Conservation (phyloP, 2,797 vertebrate genomes). For the Chrysocyon brachyurus region DNA sequence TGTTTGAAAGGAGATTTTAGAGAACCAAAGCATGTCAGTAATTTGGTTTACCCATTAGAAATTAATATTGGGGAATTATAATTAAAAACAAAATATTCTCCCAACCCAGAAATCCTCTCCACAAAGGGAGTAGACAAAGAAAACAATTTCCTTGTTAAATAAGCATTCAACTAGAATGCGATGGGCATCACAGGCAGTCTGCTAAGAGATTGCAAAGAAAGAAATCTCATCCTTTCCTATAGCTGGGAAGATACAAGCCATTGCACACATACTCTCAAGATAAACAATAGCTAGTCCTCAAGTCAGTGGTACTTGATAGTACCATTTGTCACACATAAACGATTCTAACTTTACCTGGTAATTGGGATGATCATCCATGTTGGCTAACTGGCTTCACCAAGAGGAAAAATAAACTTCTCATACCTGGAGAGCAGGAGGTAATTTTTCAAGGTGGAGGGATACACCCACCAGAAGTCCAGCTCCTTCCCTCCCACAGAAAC, state of each 20-base stretch:
- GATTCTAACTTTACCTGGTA: neutral
- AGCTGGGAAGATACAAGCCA: neutral
- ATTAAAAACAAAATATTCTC: neutral
- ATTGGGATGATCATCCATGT: neutral
- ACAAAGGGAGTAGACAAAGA: neutral
- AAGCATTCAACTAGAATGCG: neutral
- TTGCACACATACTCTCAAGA: neutral
- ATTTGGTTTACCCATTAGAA: neutral
- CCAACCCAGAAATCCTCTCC: neutral
- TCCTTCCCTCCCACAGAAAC: neutral
- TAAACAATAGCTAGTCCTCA: neutral
- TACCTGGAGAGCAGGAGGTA: neutral
- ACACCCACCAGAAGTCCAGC: neutral
- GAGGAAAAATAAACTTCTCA: neutral
- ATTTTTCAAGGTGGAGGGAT: neutral
- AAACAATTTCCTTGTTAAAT: neutral
- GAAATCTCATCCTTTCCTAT: neutral
- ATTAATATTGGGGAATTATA: neutral
- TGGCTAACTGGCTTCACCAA: neutral
- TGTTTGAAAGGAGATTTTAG: constrained; percentile 26
- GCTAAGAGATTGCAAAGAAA: neutral
- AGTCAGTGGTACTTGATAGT: neutral
- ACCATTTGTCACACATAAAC: neutral
- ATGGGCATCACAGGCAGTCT: neutral
- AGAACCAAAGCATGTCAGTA: neutral